These are phyloP conservation scores for Megaustenia siamemsis DNA, from an alignment of 2,888 invertebrate species.

Conservation along the genomic window DNA sequence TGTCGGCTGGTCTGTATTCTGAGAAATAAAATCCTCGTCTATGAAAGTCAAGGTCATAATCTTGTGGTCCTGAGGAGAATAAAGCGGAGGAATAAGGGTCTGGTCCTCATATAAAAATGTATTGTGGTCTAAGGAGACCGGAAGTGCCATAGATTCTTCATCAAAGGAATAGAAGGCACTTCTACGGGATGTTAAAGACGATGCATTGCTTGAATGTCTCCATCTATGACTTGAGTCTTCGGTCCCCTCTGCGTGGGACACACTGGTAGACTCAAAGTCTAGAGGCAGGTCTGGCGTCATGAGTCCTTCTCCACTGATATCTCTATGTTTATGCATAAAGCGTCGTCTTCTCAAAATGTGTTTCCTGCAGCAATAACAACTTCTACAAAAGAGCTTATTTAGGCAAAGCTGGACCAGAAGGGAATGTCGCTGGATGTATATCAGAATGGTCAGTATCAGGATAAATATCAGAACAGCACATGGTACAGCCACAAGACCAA, in stretches of 20 bases:
- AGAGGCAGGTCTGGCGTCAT: slow-evolving; percentile 4
- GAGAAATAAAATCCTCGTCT: neutral
- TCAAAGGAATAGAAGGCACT: slow-evolving; percentile 9
- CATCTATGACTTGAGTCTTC: neutral
- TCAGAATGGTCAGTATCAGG: neutral
- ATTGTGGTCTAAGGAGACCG: neutral
- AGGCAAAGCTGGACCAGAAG: slow-evolving; percentile 19
- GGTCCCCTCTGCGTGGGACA: neutral
- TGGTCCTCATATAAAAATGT: slow-evolving; percentile 9
- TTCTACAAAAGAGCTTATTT: slow-evolving; percentile 29
- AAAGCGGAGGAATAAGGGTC: slow-evolving; percentile 11
- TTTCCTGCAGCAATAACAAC: slow-evolving; percentile 23
- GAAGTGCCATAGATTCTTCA: neutral
- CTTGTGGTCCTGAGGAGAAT: slow-evolving; percentile 13
- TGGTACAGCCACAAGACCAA: slow-evolving; percentile 18
- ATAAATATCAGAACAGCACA: slow-evolving; percentile 8
- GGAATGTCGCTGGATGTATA: slow-evolving; percentile 19
- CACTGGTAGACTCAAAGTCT: slow-evolving; percentile 5
- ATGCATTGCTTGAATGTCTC: slow-evolving; percentile 25
- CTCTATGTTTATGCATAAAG: slow-evolving; percentile 9
- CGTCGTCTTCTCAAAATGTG: neutral
- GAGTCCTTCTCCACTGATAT: neutral
- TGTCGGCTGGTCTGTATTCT: neutral
- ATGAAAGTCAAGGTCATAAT: slow-evolving; percentile 15
- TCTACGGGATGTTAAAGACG: slow-evolving; percentile 9